Evolutionary conservation across 1,140 invertebrate genomes (phyloP).

Genomic region (Conus betulinus): DNA sequence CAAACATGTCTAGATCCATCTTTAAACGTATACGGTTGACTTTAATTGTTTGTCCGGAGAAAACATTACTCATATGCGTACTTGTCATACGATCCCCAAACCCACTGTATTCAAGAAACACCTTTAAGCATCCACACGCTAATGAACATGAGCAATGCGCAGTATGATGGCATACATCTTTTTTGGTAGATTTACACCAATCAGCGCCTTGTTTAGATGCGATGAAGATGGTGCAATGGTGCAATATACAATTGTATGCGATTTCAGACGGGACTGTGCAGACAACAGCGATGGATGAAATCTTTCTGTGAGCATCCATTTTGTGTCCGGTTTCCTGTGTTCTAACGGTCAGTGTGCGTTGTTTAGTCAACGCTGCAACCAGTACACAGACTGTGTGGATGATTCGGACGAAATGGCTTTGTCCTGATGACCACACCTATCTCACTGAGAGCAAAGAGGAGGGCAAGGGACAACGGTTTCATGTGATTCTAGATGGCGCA

Average conservation of each 20-base stretch:
- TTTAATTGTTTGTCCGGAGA: background rate
- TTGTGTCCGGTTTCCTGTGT: conserved; percentile 1
- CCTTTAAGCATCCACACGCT: background rate
- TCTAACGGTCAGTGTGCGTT: background rate
- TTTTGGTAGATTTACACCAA: background rate
- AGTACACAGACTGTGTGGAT: background rate
- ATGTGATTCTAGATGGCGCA: background rate
- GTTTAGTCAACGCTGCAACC: background rate
- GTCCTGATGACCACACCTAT: background rate
- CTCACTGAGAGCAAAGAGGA: background rate
- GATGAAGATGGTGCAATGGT: background rate
- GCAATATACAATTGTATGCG: background rate
- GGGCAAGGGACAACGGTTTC: background rate
- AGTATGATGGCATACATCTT: no score
- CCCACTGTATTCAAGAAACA: no score
- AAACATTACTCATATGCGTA: background rate
- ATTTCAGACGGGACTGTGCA: background rate
- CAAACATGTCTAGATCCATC: background rate
- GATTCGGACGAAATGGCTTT: background rate
- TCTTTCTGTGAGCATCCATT: background rate
- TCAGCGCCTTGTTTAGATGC: background rate
- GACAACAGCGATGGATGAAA: background rate
- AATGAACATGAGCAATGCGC: background rate
- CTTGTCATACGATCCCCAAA: background rate
- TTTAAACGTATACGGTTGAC: background rate